Conservation (phyloP, 2,797 vertebrate species). For the Limnodromus scolopaceus region DNA sequence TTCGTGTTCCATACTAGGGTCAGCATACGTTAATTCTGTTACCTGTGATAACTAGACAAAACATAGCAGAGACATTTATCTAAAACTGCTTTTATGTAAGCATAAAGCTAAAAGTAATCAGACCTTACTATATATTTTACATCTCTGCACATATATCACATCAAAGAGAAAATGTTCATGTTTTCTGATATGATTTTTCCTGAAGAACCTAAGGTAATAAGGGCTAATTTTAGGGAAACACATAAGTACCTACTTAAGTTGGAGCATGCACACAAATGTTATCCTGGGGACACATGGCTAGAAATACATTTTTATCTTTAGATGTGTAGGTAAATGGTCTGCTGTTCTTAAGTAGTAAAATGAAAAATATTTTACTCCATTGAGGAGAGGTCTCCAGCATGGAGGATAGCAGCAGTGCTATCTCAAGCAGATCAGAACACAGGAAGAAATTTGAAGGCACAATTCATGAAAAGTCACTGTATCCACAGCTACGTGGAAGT, state of each 20-base stretch:
- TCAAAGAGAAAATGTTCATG: neutral
- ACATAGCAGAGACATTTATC: neutral
- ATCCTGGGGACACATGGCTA: neutral
- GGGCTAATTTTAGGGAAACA: neutral
- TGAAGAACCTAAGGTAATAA: neutral
- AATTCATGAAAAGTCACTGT: neutral
- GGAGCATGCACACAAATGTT: neutral
- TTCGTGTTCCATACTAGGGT: conserved; percentile 74
- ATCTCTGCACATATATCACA: neutral
- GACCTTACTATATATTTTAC: neutral
- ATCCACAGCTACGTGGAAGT: neutral
- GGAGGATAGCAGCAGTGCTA: neutral
- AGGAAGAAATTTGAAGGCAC: neutral
- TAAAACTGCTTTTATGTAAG: neutral
- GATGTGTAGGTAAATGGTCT: neutral
- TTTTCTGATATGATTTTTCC: neutral
- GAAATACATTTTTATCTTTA: neutral
- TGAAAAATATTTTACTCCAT: neutral
- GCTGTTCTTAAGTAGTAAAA: neutral
- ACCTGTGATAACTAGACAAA: conserved; percentile 80
- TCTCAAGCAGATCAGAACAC: neutral
- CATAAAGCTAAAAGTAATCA: neutral
- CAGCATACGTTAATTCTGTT: conserved; percentile 73
- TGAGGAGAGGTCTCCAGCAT: neutral
- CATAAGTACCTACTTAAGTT: neutral